phyloP scores from a whole-genome alignment of 2,888 invertebrate genomes.

The Vandiemenella viatica region DNA sequence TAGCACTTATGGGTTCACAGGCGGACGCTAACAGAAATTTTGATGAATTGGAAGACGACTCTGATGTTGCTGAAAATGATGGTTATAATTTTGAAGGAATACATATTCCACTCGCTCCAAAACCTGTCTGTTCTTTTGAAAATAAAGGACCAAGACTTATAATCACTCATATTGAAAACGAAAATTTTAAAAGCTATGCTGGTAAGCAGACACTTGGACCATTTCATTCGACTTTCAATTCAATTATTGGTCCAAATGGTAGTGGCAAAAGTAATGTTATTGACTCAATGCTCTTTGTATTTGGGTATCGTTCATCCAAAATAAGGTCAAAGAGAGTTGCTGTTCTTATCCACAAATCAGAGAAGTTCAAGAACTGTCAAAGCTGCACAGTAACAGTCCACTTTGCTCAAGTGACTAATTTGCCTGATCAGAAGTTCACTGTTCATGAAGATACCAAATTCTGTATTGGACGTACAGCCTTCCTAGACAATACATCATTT shows the following conservation, averaged over 20 bases:
- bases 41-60: too few relatives aligned
- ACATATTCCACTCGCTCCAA: constrained; percentile 50
- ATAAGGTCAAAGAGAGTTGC: constrained; percentile 92
- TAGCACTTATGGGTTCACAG: too few relatives aligned
- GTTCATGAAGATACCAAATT: constrained; percentile 66
- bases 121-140: constrained; percentile 53
- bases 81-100: constrained; percentile 63
- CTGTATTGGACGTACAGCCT: constrained; percentile 72
- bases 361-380: constrained; percentile 51
- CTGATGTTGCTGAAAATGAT: too few relatives aligned
- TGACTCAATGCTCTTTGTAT: constrained; percentile 97
- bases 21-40: too few relatives aligned
- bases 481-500: constrained; percentile 61
- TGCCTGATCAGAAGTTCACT: too few relatives aligned
- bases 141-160: constrained; percentile 70
- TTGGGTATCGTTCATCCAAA: constrained; percentile 90
- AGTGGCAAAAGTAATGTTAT: constrained; percentile 99
- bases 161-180: constrained; percentile 78
- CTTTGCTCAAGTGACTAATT: constrained; percentile 69
- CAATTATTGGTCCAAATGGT: constrained; percentile 96
- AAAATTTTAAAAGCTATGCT: constrained; percentile 94
- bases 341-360: constrained; percentile 83
- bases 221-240: constrained; percentile 93
- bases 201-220: constrained; percentile 73
- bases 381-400: constrained; percentile 80